A percentile compares a stretch with the other conserved stretches of the same genome.
These are phyloP conservation scores for Engystomops pustulosus DNA, from an alignment of 2,113 vertebrate genomes.

Conservation along the genomic window DNA sequence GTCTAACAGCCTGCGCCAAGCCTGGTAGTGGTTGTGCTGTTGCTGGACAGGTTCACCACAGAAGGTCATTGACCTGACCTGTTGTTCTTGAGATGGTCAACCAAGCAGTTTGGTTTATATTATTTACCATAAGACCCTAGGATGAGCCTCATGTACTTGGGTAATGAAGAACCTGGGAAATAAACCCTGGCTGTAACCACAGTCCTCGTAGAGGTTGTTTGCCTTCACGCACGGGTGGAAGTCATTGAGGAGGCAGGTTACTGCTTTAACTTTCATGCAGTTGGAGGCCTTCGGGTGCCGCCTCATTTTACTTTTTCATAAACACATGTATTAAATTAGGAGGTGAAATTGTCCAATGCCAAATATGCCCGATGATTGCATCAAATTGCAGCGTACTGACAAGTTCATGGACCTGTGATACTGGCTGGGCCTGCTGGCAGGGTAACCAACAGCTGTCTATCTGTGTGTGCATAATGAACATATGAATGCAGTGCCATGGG, in stretches of 20 bases:
- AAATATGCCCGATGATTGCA: slow-evolving; percentile 51
- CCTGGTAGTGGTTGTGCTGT: no score
- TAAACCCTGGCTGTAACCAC: not conserved
- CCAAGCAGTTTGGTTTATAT: no score
- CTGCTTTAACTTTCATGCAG: slow-evolving; percentile 40
- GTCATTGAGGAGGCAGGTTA: slow-evolving; percentile 33
- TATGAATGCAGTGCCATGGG: slow-evolving; percentile 48
- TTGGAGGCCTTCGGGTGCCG: slow-evolving; percentile 1
- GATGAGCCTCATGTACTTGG: not conserved
- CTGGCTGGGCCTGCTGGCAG: slow-evolving; percentile 29
- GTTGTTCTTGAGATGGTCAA: no score
- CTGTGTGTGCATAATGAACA: slow-evolving; percentile 55
- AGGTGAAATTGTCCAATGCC: slow-evolving; percentile 59
- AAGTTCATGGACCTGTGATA: slow-evolving; percentile 51
- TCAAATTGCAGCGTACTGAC: slow-evolving; percentile 46
- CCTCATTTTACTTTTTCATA: slow-evolving; percentile 39
- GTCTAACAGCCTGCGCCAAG: no score
- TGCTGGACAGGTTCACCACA: no score
- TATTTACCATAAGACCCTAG: no score
- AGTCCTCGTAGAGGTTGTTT: not conserved
- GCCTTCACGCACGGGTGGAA: not conserved
- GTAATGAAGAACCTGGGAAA: not conserved
- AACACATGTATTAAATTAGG: slow-evolving; percentile 54
- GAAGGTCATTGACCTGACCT: no score
- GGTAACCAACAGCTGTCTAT: slow-evolving; percentile 56